Evolutionary conservation across 2,797 vertebrate species (phyloP), one percentile per base, ranked within the genome.

Genomic region (Chanos chanos): DNA sequence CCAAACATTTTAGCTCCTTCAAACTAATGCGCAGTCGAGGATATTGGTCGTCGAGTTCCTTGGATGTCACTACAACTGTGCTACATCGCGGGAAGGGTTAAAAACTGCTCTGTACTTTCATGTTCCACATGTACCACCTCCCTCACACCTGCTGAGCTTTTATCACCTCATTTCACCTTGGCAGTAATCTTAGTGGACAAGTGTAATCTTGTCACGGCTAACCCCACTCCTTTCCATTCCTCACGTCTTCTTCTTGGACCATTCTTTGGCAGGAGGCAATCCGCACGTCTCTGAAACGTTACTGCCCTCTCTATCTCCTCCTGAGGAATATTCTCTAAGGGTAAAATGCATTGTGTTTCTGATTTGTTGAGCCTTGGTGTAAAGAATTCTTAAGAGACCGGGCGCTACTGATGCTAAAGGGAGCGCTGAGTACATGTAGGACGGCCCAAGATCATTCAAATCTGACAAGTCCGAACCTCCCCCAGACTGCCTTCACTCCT

Each of bases 121-220:
- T 19, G 37, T 41, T 43, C n/a, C 28, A 27, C 33, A 13, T 56
- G 27, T 45, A 43, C 53, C 13, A 43, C 59, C 40, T 48, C 4
- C n/a, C n/a, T 61, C 64, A 75, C 64, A 55, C 62, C 57, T 58
- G 34, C 57, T 60, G 45, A 47, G 19, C 56, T 62, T 24, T n/a
- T 34, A 50, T 74, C 30, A 41, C 71, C 71, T 76, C 22, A 27
- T 64, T 73, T 80, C 56, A 77, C 60, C 71, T 64, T 22, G 1
- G 30, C 66, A 55, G 56, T 18, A 8, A 52, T 62, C 55, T 71
- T n/a, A 47, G 43, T 53, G 39, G 64, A 67, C 77, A 68, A 77
- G 85, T 75, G 56, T 62, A 70, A 76, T 87, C 86, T 83, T 86
- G 85, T 82, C 82, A 51, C 63, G 74, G 62, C 66, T 64, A 28